Percentiles rank a stretch among this genome's conserved stretches.
Evolutionary conservation across 2,888 invertebrate species (phyloP).

Genomic region (Scelioninae gen. 2): DNA sequence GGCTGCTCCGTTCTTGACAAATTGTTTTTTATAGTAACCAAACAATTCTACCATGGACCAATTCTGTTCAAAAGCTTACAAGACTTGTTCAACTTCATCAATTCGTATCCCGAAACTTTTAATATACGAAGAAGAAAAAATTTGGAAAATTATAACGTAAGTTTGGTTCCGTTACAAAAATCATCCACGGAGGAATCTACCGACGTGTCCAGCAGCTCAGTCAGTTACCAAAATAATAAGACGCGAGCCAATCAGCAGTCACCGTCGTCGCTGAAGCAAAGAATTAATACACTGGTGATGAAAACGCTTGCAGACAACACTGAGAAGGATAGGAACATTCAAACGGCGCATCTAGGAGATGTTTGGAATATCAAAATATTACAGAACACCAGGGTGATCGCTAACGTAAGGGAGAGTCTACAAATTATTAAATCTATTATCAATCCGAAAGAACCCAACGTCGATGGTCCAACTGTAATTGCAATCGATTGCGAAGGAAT

Average conservation of each 20-base stretch:
- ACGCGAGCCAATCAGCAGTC: conserved; percentile 25
- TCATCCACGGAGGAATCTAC: conserved; percentile 7
- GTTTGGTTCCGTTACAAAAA: not conserved
- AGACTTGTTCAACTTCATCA: conserved; percentile 17
- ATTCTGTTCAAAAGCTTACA: conserved; percentile 3
- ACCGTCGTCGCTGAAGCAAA: conserved; percentile 82
- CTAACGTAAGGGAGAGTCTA: conserved; percentile 86
- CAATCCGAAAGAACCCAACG: conserved; percentile 74
- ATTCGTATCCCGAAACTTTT: conserved; percentile 9
- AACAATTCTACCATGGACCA: conserved; percentile 17
- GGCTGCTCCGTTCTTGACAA: conserved; percentile 18
- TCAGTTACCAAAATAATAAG: too few relatives aligned
- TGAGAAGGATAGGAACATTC: conserved; percentile 78
- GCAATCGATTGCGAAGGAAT: conserved; percentile 96
- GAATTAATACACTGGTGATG: conserved; percentile 91
- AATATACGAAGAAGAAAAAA: not conserved
- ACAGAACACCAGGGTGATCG: conserved; percentile 88
- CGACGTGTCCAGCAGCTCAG: conserved; percentile 51
- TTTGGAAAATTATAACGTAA: not conserved
- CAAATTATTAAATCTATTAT: conserved; percentile 86
- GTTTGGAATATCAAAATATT: conserved; percentile 89
- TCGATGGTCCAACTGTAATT: conserved; percentile 77
- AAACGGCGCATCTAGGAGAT: conserved; percentile 77
- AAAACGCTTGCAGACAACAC: conserved; percentile 93
- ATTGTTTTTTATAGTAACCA: conserved; percentile 19